Evolutionary conservation across 2,888 invertebrate species (phyloP).

Genomic region (Sarcophaga carnaria): DNA sequence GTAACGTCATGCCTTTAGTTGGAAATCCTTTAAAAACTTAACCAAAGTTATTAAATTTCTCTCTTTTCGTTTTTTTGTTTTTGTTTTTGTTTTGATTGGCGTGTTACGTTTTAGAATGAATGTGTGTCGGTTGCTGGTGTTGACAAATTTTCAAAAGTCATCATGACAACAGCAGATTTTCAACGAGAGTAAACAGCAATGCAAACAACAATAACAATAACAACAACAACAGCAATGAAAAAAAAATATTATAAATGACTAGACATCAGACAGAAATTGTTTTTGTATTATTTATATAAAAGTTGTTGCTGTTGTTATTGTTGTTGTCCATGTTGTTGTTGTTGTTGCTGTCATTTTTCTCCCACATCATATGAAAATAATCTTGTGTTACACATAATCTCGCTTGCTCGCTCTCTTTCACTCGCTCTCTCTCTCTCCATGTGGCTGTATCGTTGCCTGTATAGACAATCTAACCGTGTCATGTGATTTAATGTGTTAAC

Average conservation of each 20-base stretch:
- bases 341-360: conserved; percentile 19
- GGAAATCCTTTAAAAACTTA: conserved; percentile 71
- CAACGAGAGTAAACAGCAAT: conserved; percentile 53
- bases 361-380: conserved; percentile 51
- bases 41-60: conserved; percentile 63
- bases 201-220: conserved; percentile 4
- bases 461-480: conserved; percentile 19
- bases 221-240: conserved; percentile 7
- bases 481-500: conserved; percentile 25
- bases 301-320: conserved; percentile 29
- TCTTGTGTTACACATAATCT: conserved; percentile 60
- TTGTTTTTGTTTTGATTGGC: conserved; percentile 37
- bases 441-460: not conserved
- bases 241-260: conserved; percentile 51
- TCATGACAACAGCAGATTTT: conserved; percentile 69
- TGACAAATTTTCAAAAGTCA: conserved; percentile 69
- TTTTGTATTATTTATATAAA: conserved; percentile 41
- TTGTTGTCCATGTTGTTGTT: conserved; percentile 22
- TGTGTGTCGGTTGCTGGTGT: conserved; percentile 22
- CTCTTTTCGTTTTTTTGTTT: not conserved
- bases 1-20: conserved; percentile 31
- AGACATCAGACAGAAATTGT: conserved; percentile 58
- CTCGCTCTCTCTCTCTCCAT: not conserved
- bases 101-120: conserved; percentile 2
- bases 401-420: not conserved